phyloP scores from a whole-genome alignment of 2,113 vertebrate genomes.

The Myotis yumanensis region DNA sequence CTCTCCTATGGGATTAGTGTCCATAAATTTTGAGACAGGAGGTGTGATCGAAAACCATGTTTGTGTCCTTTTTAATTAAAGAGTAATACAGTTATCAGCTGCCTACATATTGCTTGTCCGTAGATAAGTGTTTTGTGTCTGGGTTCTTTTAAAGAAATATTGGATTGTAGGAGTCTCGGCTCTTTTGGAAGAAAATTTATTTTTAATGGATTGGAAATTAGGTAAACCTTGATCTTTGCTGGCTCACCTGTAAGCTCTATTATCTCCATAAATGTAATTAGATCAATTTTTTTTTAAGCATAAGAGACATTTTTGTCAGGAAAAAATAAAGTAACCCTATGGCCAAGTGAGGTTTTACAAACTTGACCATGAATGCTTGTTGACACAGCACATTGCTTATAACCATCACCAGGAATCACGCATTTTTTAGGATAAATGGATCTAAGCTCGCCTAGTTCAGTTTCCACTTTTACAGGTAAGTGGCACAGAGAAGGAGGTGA shows the following conservation, averaged over 20 bases:
- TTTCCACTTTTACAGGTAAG: not conserved
- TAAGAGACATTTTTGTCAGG: slow-evolving; percentile 6
- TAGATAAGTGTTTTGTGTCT: not conserved
- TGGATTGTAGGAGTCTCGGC: not conserved
- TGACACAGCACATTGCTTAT: not conserved
- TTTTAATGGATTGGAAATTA: not conserved
- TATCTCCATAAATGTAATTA: slow-evolving; percentile 33
- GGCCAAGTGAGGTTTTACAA: not conserved
- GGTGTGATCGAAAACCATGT: not conserved
- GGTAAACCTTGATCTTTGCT: not conserved
- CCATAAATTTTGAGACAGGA: not conserved
- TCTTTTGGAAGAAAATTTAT: slow-evolving; percentile 21
- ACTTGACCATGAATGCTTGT: not conserved
- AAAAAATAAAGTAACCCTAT: not conserved
- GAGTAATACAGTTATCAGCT: not conserved
- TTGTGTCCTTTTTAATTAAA: slow-evolving; percentile 40
- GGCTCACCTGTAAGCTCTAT: not conserved
- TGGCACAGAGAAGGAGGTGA: not conserved
- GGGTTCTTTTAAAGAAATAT: not conserved
- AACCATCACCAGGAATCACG: not conserved
- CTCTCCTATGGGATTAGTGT: not conserved
- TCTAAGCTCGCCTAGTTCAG: not conserved
- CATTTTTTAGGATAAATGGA: not conserved
- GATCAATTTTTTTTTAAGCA: not conserved
- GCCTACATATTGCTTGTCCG: not conserved